Evolutionary conservation across 1,140 invertebrate genomes (phyloP).

Genomic region (Heterodera carotae): DNA sequence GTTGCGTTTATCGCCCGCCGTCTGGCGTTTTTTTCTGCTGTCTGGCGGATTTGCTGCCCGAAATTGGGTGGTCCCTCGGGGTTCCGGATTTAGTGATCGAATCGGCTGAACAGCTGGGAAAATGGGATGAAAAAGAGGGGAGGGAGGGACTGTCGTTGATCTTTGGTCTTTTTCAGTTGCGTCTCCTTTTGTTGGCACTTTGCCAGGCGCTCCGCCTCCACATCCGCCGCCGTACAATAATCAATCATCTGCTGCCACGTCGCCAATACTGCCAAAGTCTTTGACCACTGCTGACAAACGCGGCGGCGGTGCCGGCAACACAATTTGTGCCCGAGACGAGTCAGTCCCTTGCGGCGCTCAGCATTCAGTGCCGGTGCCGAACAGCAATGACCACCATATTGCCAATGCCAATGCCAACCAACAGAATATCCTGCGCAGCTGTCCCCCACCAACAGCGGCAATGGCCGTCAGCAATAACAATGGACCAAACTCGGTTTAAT

Average conservation of each 20-base stretch:
- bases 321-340: no score
- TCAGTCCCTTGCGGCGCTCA: no score
- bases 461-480: background rate
- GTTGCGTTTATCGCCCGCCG: background rate
- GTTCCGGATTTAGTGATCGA: background rate
- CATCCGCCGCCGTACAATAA: background rate
- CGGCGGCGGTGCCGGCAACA: no score
- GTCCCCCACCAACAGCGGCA: background rate
- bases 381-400: background rate
- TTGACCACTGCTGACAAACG: background rate
- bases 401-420: background rate
- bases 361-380: background rate
- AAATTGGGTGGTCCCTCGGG: background rate
- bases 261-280: background rate
- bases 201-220: no score
- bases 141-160: background rate
- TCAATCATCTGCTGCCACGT: background rate
- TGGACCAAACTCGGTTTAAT: background rate
- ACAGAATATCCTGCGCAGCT: background rate
- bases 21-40: background rate
- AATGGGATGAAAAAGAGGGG: background rate
- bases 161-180: background rate
- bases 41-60: background rate
- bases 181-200: background rate
- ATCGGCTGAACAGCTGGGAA: background rate